These are phyloP conservation scores for Turnix velox DNA, from an alignment of 2,113 vertebrate species.

Conservation along the genomic window DNA sequence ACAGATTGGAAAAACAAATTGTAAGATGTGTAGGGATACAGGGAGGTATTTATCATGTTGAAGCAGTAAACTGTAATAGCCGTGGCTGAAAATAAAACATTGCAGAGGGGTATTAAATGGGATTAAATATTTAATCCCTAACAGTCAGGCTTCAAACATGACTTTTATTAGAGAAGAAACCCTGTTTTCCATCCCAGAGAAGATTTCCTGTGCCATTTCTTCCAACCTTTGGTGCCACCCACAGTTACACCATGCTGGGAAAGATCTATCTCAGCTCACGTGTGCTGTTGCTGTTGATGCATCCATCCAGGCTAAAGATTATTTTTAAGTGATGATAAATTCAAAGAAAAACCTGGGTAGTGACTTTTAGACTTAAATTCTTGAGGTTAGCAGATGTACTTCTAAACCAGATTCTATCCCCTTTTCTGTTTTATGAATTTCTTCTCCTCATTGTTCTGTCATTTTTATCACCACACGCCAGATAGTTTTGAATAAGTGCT, in stretches of 20 bases:
- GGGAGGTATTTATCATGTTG: neutral
- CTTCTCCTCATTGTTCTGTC: neutral
- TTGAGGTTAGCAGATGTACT: neutral
- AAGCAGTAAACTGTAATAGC: neutral
- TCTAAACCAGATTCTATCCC: neutral
- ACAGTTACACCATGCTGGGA: fast-evolving
- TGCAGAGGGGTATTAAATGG: neutral
- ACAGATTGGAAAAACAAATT: neutral
- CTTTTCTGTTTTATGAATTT: neutral
- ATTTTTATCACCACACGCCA: neutral
- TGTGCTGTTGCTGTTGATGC: neutral
- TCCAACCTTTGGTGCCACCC: neutral
- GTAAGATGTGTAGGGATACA: neutral
- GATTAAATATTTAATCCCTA: slow-evolving; percentile 25
- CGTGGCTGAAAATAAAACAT: neutral
- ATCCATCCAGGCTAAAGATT: neutral
- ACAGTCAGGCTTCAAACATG: neutral
- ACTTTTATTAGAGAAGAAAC: neutral
- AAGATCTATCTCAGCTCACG: neutral
- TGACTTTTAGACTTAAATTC: neutral
- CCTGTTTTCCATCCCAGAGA: neutral
- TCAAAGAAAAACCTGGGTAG: neutral
- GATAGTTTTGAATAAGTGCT: neutral
- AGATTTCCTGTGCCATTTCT: neutral
- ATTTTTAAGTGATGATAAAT: neutral